Conservation (phyloP, 1,140 invertebrate species). For the Brachionus plicatilis region DNA sequence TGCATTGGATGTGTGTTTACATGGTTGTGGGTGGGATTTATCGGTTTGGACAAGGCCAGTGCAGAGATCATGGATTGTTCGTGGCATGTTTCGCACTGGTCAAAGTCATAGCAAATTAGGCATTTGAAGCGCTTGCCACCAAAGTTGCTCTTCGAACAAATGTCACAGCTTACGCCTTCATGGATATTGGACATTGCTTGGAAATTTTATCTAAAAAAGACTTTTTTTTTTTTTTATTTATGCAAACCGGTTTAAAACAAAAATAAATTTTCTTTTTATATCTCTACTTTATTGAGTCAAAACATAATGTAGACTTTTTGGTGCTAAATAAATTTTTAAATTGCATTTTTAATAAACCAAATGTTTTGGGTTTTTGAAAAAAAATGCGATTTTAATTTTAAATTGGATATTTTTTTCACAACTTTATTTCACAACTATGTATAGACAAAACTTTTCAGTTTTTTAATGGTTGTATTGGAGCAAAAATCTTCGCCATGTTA, state of each 20-base stretch:
- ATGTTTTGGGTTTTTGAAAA: not conserved
- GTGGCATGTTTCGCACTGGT: conserved; percentile 91
- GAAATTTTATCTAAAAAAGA: not conserved
- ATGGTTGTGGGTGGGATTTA: conserved; percentile 12
- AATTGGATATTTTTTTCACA: too few species aligned
- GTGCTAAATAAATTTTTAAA: not conserved
- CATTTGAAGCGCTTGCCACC: conserved; percentile 94
- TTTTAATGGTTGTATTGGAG: too few species aligned
- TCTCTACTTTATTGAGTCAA: not conserved
- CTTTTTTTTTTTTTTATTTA: not conserved
- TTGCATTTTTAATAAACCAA: conserved; percentile 6
- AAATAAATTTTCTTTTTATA: not conserved
- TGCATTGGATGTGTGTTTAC: conserved; percentile 35
- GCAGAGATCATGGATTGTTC: conserved; percentile 57
- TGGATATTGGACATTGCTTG: conserved; percentile 32
- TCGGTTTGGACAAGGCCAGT: not conserved
- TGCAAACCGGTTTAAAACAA: not conserved
- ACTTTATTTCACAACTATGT: too few species aligned
- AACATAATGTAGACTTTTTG: not conserved
- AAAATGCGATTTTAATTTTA: not conserved
- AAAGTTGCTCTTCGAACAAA: conserved; percentile 95
- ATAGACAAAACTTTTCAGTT: too few species aligned
- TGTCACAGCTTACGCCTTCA: conserved; percentile 88
- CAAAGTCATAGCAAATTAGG: conserved; percentile 96
- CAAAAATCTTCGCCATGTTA: too few species aligned